Conservation (phyloP, 1,140 invertebrate species). For the Oreohelix idahoensis region DNA sequence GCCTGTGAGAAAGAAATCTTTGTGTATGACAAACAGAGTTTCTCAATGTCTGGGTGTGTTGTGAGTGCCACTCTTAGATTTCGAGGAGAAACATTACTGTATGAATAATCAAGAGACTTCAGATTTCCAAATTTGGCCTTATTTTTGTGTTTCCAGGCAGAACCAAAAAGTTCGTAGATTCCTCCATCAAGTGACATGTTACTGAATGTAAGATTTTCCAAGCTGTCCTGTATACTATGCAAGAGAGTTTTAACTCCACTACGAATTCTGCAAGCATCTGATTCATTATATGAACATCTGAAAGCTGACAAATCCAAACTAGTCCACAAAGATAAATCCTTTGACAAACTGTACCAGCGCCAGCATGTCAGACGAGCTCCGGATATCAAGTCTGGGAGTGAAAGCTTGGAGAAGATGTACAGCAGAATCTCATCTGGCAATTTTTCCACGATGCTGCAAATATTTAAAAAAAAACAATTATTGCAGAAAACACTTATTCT, state of each 20-base stretch:
- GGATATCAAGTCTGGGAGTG: constrained; percentile 6
- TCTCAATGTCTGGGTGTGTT: constrained; percentile 24
- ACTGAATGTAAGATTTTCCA: constrained; percentile 23
- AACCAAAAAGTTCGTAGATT: constrained; percentile 35
- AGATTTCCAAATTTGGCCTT: constrained; percentile 22
- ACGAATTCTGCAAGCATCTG: not conserved
- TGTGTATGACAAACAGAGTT: constrained; percentile 11
- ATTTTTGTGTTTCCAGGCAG: constrained; percentile 18
- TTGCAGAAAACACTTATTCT: not conserved
- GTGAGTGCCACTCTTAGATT: constrained; percentile 15
- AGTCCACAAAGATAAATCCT: constrained; percentile 25
- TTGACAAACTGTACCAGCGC: constrained; percentile 30
- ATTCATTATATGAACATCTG: constrained; percentile 11
- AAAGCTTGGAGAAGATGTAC: constrained; percentile 29
- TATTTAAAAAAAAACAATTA: not conserved
- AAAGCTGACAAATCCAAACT: constrained; percentile 18
- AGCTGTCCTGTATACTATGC: not conserved
- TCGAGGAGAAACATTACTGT: constrained; percentile 21
- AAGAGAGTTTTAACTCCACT: not conserved
- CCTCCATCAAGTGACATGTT: constrained; percentile 17
- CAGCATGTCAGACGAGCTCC: constrained; percentile 19
- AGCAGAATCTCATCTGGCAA: constrained; percentile 32
- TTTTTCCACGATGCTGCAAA: constrained; percentile 6
- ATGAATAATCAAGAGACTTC: constrained; percentile 29
- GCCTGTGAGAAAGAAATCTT: constrained; percentile 25